These are phyloP conservation scores for Crotalus viridis DNA, from an alignment of 2,113 vertebrate species.

Conservation along the genomic window DNA sequence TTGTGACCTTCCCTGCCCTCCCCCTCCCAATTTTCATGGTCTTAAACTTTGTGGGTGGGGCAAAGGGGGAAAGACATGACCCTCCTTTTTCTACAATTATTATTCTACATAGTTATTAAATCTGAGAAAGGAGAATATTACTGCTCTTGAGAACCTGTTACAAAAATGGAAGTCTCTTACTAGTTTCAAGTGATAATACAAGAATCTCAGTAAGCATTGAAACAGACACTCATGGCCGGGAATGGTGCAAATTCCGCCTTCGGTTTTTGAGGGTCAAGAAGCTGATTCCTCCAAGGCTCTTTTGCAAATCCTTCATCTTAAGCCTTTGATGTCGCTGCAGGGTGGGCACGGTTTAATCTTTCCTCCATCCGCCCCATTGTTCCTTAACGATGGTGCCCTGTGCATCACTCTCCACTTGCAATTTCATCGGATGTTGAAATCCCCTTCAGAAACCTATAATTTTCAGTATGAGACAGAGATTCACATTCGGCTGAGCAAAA, in stretches of 20 bases:
- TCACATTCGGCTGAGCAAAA: slow-evolving; percentile 21
- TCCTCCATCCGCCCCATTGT: background rate
- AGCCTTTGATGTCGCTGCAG: background rate
- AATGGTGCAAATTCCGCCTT: background rate
- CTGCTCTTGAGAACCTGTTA: background rate
- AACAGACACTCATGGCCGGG: background rate
- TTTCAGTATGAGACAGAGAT: slow-evolving; percentile 42
- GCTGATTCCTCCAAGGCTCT: background rate
- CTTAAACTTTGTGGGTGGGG: background rate
- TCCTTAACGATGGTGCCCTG: slow-evolving; percentile 10
- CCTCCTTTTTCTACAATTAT: background rate
- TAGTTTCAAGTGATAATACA: background rate
- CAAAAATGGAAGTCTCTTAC: background rate
- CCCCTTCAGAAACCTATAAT: slow-evolving; percentile 20
- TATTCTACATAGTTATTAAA: background rate
- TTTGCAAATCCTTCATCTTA: background rate
- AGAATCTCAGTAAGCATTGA: background rate
- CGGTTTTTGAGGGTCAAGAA: background rate
- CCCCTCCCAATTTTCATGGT: too few species aligned
- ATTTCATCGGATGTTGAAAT: slow-evolving; percentile 45
- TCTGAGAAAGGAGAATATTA: background rate
- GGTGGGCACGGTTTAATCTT: background rate
- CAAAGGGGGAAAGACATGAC: background rate
- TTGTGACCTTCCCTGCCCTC: too few species aligned
- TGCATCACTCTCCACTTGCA: slow-evolving; percentile 39